Conservation (phyloP, 1,140 invertebrate genomes). For the Planococcus citri region DNA sequence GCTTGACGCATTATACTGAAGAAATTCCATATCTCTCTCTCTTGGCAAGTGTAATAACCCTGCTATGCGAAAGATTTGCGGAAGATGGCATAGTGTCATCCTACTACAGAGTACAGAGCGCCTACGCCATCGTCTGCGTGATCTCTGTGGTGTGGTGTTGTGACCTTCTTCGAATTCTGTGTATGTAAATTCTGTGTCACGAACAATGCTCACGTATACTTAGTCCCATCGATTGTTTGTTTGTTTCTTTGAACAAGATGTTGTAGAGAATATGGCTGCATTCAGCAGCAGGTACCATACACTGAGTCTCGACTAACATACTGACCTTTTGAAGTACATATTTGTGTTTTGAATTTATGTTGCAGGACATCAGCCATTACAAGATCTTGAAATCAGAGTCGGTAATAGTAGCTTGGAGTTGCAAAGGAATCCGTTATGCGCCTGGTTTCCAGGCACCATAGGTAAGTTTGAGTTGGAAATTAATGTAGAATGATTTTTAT, state of each 20-base stretch:
- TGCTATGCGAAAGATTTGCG: neutral
- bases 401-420: constrained; percentile 77
- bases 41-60: neutral
- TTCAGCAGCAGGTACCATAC: too few relatives aligned
- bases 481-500: neutral
- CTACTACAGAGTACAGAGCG: too few relatives aligned
- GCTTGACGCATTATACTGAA: too few relatives aligned
- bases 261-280: too few relatives aligned
- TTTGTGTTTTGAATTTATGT: constrained; percentile 24
- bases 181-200: neutral
- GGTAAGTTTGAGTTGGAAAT: constrained; percentile 50
- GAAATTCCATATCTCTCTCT: too few relatives aligned
- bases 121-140: neutral
- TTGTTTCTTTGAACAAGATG: too few relatives aligned
- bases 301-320: neutral
- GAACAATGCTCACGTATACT: neutral
- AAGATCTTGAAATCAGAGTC: constrained; percentile 81
- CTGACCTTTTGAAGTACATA: neutral
- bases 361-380: constrained; percentile 70
- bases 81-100: neutral
- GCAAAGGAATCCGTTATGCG: constrained; percentile 76
- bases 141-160: too few relatives aligned
- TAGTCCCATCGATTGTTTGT: too few relatives aligned
- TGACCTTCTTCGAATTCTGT: neutral
- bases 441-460: constrained; percentile 85